Conservation (phyloP, 2,797 vertebrate genomes). For the Limosa lapponica region DNA sequence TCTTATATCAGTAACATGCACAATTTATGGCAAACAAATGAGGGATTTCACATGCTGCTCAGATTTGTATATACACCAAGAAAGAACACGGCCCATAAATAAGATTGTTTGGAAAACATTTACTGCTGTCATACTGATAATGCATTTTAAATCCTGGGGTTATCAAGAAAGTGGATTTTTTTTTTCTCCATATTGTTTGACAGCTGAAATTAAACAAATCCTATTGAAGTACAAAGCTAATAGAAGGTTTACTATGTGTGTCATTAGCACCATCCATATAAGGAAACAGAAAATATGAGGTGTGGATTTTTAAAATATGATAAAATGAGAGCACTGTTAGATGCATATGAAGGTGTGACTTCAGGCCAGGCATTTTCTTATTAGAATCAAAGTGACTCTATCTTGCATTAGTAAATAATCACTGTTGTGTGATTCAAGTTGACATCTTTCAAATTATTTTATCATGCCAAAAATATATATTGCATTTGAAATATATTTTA, state of each 20-base stretch:
- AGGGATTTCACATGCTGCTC: constrained; percentile 22
- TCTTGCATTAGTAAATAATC: constrained; percentile 75
- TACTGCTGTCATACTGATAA: constrained; percentile 71
- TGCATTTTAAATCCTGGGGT: constrained; percentile 74
- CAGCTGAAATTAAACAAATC: constrained; percentile 87
- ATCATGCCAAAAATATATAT: constrained; percentile 69
- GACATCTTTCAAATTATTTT: constrained; percentile 78
- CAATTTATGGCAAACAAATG: constrained; percentile 54
- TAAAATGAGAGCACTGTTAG: constrained; percentile 80
- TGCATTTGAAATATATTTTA: constrained; percentile 70
- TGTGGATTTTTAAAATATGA: constrained; percentile 84
- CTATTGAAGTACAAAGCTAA: constrained; percentile 87
- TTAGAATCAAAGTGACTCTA: constrained; percentile 81
- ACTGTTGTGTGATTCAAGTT: constrained; percentile 70
- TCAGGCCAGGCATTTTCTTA: constrained; percentile 79
- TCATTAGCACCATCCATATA: constrained; percentile 90
- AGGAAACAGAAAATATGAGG: constrained; percentile 83
- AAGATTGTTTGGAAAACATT: constrained; percentile 70
- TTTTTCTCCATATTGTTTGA: constrained; percentile 74
- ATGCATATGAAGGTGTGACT: constrained; percentile 80
- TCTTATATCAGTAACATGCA: neutral
- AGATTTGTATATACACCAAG: constrained; percentile 44
- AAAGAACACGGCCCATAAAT: constrained; percentile 52
- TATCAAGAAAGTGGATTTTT: constrained; percentile 72
- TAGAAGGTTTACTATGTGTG: constrained; percentile 88